A percentile compares a stretch with the other conserved stretches of the same genome.
Conservation (phyloP, 2,113 vertebrate genomes). For the Myocastor coypus region DNA sequence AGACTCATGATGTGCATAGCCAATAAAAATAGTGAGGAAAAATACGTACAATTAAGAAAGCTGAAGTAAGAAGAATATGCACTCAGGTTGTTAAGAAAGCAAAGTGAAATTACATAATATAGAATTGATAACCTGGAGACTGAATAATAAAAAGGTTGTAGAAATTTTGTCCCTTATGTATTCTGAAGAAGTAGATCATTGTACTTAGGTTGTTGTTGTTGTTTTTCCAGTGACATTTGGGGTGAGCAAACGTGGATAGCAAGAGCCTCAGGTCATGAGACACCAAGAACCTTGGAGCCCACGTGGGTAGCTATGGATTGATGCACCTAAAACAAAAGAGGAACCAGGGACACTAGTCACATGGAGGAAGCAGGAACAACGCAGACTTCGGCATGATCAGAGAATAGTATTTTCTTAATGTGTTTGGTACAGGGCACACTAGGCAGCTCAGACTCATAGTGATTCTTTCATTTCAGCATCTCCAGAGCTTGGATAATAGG, state of each 20-base stretch:
- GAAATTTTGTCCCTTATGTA: neutral
- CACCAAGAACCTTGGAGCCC: neutral
- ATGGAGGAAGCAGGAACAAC: neutral
- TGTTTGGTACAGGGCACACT: no score
- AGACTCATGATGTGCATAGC: neutral
- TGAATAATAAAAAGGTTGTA: neutral
- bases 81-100: neutral
- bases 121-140: neutral
- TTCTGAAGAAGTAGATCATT: neutral
- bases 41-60: neutral
- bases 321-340: neutral
- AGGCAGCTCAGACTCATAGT: no score
- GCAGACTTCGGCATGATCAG: neutral
- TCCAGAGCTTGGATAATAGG: no score
- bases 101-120: neutral
- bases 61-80: neutral
- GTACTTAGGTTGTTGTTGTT: neutral
- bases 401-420: neutral
- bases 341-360: neutral
- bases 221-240: neutral
- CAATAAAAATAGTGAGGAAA: neutral
- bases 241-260: neutral
- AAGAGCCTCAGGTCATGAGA: neutral
- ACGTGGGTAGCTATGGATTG: neutral
- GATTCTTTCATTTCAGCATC: no score